These are phyloP conservation scores for Scopus umbretta DNA, from an alignment of 2,113 vertebrate genomes.

Conservation along the genomic window DNA sequence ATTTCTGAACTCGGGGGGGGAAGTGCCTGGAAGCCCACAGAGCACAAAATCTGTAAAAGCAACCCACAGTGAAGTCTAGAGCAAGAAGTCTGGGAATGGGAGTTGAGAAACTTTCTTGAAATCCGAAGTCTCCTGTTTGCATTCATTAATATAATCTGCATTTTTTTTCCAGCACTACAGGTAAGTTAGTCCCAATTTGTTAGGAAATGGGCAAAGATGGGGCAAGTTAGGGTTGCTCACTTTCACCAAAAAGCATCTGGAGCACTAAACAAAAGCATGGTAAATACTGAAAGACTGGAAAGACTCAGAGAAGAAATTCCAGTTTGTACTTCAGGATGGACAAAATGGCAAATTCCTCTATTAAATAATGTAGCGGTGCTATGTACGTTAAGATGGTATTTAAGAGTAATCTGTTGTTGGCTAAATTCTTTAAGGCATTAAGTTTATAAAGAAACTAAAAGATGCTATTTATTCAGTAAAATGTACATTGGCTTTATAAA, in stretches of 20 bases:
- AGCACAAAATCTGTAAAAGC: background rate
- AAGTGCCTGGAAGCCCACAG: background rate
- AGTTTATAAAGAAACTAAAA: background rate
- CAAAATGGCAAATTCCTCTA: background rate
- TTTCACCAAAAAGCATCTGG: background rate
- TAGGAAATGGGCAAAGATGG: background rate
- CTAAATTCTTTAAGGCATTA: background rate
- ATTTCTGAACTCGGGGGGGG: background rate
- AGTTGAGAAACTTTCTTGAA: background rate
- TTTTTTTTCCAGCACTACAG: background rate
- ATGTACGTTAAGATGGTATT: background rate
- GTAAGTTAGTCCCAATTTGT: background rate
- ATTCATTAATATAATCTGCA: background rate
- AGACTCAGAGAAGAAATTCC: background rate
- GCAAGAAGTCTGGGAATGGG: background rate
- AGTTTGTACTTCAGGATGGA: background rate
- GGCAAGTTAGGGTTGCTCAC: background rate
- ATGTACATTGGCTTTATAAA: background rate
- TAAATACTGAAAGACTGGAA: background rate
- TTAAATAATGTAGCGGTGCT: background rate
- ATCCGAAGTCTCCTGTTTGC: background rate
- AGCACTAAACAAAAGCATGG: background rate
- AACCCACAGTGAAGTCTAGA: background rate
- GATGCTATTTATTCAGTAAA: background rate
- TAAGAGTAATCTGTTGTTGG: background rate